A percentile compares a stretch with the other conserved stretches of the same genome.
Evolutionary conservation across 2,888 invertebrate genomes (phyloP).

Genomic region (Nebria salina): DNA sequence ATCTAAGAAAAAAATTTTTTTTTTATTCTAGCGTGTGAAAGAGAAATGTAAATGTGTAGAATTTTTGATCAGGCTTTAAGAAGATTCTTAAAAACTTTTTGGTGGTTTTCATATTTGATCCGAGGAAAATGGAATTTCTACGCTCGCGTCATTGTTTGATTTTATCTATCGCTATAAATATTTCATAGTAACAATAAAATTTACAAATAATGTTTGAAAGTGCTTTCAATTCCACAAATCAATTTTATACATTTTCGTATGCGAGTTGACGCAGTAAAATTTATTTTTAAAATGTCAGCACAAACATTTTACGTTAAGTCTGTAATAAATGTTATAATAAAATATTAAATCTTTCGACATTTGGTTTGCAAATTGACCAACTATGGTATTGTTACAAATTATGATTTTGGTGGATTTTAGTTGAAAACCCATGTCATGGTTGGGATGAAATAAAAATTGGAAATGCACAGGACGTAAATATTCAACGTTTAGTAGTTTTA

Average conservation of each 20-base stretch:
- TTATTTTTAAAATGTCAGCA: slow-evolving; percentile 37
- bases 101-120: not conserved
- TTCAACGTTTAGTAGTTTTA: slow-evolving; percentile 42
- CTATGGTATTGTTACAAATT: no score
- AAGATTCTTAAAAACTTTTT: not conserved
- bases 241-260: slow-evolving; percentile 38
- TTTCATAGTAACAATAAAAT: slow-evolving; percentile 24
- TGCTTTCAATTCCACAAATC: slow-evolving; percentile 41
- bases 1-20: no score
- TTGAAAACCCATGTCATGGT: no score
- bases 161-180: not conserved
- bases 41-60: not conserved
- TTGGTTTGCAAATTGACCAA: slow-evolving; percentile 39
- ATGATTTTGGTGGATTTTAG: no score
- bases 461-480: slow-evolving; percentile 31
- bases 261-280: slow-evolving; percentile 24
- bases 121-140: not conserved
- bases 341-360: slow-evolving; percentile 41
- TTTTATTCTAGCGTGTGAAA: not conserved
- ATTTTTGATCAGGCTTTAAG: not conserved
- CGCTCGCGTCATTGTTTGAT: not conserved
- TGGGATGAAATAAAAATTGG: slow-evolving; percentile 25
- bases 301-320: slow-evolving; percentile 40
- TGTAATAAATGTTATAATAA: slow-evolving; percentile 42
- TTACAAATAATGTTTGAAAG: slow-evolving; percentile 42